Evolutionary conservation across 2,888 invertebrate genomes (phyloP).

Genomic region (Lucinisca nassula): DNA sequence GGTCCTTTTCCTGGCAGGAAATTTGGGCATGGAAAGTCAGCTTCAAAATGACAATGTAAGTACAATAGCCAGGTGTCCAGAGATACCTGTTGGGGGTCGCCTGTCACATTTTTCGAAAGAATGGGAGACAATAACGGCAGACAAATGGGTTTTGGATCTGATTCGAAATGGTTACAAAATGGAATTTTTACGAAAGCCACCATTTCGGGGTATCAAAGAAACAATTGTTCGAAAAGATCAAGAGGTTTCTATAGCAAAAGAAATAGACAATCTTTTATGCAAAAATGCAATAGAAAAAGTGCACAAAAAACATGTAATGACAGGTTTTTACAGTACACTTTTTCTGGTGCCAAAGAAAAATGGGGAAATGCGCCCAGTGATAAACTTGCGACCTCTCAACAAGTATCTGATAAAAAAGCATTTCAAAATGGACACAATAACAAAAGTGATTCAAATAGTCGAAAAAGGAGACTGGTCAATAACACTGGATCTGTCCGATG

Average conservation of each 20-base stretch:
- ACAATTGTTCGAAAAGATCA: conserved; percentile 17
- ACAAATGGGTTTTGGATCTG: too few relatives aligned
- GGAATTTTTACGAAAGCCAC: conserved; percentile 19
- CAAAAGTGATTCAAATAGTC: too few relatives aligned
- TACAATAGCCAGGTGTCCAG: conserved; percentile 12
- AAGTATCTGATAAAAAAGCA: too few relatives aligned
- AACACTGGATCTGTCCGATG: conserved; percentile 15
- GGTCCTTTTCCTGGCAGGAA: not conserved
- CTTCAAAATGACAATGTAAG: conserved; percentile 34
- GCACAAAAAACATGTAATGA: too few relatives aligned
- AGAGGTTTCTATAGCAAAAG: conserved; percentile 21
- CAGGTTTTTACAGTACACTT: too few relatives aligned
- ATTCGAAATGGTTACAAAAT: conserved; percentile 30
- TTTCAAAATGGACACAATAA: too few relatives aligned
- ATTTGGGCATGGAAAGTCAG: too few relatives aligned
- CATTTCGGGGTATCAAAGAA: conserved; percentile 17
- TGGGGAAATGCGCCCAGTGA: too few relatives aligned
- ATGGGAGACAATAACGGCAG: too few relatives aligned
- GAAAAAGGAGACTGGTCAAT: conserved; percentile 24
- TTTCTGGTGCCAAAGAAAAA: too few relatives aligned
- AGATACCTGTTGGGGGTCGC: conserved; percentile 47
- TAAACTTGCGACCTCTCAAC: too few relatives aligned
- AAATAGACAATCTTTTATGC: conserved; percentile 23
- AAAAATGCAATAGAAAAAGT: conserved; percentile 53
- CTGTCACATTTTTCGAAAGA: too few relatives aligned